These are phyloP conservation scores for Cerastis leucographa DNA, from an alignment of 2,888 invertebrate species.

Conservation along the genomic window DNA sequence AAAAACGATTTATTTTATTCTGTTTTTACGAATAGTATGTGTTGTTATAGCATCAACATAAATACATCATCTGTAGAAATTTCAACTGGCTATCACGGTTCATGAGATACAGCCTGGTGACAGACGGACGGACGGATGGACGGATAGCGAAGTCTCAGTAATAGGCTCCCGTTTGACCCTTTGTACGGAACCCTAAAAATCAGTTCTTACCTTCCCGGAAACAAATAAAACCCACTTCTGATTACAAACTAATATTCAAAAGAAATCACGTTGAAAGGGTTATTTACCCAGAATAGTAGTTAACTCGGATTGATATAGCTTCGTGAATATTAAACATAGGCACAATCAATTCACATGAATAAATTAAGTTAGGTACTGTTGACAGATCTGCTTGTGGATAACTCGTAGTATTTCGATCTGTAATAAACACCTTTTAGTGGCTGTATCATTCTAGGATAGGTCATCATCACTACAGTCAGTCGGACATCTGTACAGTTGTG, in stretches of 20 bases:
- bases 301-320: background rate
- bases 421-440: background rate
- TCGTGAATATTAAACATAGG: slow-evolving; percentile 14
- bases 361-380: background rate
- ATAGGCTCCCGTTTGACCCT: too few relatives aligned
- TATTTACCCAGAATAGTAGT: background rate
- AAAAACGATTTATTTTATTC: too few relatives aligned
- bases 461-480: background rate
- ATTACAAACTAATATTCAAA: slow-evolving; percentile 1
- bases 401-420: background rate
- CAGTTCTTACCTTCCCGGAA: background rate
- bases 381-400: background rate
- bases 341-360: slow-evolving; percentile 25
- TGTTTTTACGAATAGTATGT: too few relatives aligned
- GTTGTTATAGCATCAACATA: too few relatives aligned
- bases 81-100: too few relatives aligned
- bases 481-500: background rate
- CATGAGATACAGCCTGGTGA: too few relatives aligned
- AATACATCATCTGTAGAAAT: too few relatives aligned
- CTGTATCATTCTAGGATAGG: background rate
- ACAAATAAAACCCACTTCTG: slow-evolving; percentile 3
- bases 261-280: background rate
- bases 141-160: too few relatives aligned
- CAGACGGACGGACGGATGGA: too few relatives aligned
- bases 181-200: too few relatives aligned